phyloP scores from a whole-genome alignment of 2,888 invertebrate genomes.

The Ariolimax columbianus region DNA sequence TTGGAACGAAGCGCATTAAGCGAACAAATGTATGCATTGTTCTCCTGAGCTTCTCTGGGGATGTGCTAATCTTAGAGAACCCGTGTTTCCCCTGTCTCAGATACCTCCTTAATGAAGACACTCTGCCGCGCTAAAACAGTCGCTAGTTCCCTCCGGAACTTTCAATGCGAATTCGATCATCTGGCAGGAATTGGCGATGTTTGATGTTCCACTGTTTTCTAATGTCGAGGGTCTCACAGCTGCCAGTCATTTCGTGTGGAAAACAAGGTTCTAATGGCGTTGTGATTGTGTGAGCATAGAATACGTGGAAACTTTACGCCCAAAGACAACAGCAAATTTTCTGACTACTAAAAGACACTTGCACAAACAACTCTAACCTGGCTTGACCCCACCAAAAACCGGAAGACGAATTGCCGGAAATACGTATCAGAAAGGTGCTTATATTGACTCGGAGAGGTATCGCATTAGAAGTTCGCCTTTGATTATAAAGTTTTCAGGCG shows the following conservation, averaged over 20 bases:
- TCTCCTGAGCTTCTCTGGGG: slow-evolving; percentile 36
- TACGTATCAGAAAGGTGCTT: slow-evolving; percentile 36
- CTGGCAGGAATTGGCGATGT: slow-evolving; percentile 31
- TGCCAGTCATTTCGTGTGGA: slow-evolving; percentile 16
- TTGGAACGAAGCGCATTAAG: slow-evolving; percentile 33
- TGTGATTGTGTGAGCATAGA: slow-evolving; percentile 31
- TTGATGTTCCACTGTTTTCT: slow-evolving; percentile 39
- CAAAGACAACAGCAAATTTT: slow-evolving; percentile 51
- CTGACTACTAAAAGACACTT: slow-evolving; percentile 49
- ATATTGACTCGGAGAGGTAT: slow-evolving; percentile 27
- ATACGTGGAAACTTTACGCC: slow-evolving; percentile 39
- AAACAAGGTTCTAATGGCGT: slow-evolving; percentile 33
- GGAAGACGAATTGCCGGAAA: slow-evolving; percentile 47
- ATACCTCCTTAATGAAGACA: slow-evolving; percentile 49
- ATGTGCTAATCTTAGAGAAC: slow-evolving; percentile 28
- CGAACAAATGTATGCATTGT: slow-evolving; percentile 31
- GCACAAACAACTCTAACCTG: slow-evolving; percentile 53
- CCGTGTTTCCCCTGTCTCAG: slow-evolving; percentile 32
- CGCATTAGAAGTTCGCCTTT: slow-evolving; percentile 36
- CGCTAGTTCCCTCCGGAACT: slow-evolving; percentile 44
- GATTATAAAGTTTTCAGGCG: slow-evolving; percentile 12
- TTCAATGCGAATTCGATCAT: slow-evolving; percentile 24
- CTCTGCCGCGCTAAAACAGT: slow-evolving; percentile 45
- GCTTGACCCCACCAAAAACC: slow-evolving; percentile 43
- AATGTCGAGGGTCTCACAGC: slow-evolving; percentile 25